A percentile compares a stretch with the other conserved stretches of the same genome.
These are phyloP conservation scores for Bambusicola thoracicus DNA, from an alignment of 2,113 vertebrate genomes.

Conservation along the genomic window DNA sequence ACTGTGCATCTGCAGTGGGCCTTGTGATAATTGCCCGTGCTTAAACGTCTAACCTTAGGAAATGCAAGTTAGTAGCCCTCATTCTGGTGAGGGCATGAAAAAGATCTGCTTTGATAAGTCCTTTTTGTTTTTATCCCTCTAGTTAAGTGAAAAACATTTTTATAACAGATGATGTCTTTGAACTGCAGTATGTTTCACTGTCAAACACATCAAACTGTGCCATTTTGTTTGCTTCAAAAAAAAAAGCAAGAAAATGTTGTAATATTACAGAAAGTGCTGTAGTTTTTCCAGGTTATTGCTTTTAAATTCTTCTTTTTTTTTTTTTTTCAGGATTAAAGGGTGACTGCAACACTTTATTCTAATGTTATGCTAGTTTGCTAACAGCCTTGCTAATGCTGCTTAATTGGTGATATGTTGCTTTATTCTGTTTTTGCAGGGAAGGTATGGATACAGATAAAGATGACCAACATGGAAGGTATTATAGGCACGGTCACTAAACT, in stretches of 20 bases:
- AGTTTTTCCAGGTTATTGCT: neutral
- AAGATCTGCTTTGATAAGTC: neutral
- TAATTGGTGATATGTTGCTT: constrained; percentile 11
- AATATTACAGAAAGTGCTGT: neutral
- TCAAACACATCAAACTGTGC: constrained; percentile 37
- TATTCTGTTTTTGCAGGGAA: constrained; percentile 80
- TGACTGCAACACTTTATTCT: neutral
- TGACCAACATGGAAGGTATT: constrained; percentile 91
- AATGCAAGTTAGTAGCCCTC: neutral
- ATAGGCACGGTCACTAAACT: neutral
- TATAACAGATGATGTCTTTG: constrained; percentile 44
- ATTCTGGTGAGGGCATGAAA: neutral
- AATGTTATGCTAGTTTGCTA: neutral
- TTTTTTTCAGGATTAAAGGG: neutral
- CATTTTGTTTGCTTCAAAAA: constrained; percentile 6
- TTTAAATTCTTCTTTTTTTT: neutral
- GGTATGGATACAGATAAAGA: constrained; percentile 98
- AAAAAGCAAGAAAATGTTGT: constrained; percentile 7
- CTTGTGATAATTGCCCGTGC: neutral
- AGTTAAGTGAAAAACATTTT: constrained; percentile 19
- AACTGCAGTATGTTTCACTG: constrained; percentile 57
- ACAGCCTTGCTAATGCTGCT: neutral
- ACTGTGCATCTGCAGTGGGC: neutral
- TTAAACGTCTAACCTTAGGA: neutral
- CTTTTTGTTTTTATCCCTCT: neutral